Base-by-base conservation (phyloP, 2,797 vertebrate genomes). In the Antennarius maculatus region DNA sequence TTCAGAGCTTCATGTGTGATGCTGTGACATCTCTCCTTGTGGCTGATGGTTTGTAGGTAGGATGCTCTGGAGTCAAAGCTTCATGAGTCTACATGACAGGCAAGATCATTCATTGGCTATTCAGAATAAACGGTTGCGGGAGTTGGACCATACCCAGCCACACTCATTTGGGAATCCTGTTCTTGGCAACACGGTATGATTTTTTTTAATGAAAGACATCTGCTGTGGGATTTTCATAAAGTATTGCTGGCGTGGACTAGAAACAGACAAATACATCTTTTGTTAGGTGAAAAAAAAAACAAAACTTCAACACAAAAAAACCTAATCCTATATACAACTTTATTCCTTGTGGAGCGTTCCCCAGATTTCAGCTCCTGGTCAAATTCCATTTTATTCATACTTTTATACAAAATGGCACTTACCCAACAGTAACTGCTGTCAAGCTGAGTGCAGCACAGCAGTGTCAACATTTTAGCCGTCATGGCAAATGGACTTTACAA, bases 391-490 rank as follows among this genome's bases (percentile, higher is more conserved):
- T 76, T 62, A 56, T 63, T 63, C n/a, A 61, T 66, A 47, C 23
- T 12, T 55, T 48, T 18, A 27, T 58, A 67, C 37, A 67, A 23
- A 67, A 51, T 31, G 60, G 34, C 14, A 18, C 4, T n/a, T 47
- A 65, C 79, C 65, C 79, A 77, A 61, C 48, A 50, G 58, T 63
- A 69, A 79, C 79, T 60, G 64, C 31, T 76, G 76, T 57, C 68
- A 23, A 3, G 73, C 78, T 48, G 74, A 57, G 72, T 13, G 64
- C 53, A 55, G 69, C 4, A 53, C 37, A 50, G 37, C 66, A 58
- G 54, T 54, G 54, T 83, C 74, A 77, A 83, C 77, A 74, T 79
- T 55, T 76, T 54, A 55, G 71, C 54, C 18, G 66, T 81, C 87
- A 72, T 29, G 80, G 74, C 60, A 51, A 72, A 81, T 77, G 47